Percentiles rank a stretch among this genome's conserved stretches.
Conservation (phyloP, 2,797 vertebrate genomes). For the Spinus pinus region DNA sequence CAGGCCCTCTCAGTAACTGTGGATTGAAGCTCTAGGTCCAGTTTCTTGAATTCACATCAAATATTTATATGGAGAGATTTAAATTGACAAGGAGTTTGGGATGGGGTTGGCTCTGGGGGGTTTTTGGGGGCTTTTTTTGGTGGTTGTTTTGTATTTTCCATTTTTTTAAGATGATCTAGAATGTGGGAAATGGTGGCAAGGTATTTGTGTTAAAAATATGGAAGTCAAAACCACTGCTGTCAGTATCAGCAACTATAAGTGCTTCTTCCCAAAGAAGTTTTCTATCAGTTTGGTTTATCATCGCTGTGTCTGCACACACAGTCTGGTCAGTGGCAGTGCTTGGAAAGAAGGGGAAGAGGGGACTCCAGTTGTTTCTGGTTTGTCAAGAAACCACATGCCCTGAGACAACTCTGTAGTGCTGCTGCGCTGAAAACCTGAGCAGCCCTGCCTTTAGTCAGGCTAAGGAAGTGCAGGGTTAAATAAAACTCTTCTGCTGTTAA, state of each 20-base stretch:
- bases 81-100: neutral
- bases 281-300: neutral
- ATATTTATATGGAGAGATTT: neutral
- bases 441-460: neutral
- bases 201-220: fast-evolving
- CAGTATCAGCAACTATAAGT: fast-evolving
- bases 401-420: neutral
- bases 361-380: neutral
- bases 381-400: neutral
- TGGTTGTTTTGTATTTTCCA: neutral
- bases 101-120: neutral
- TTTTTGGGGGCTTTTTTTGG: too few species aligned
- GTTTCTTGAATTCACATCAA: neutral
- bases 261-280: neutral
- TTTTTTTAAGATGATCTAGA: neutral
- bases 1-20: neutral
- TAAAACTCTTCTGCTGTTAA: neutral
- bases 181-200: neutral
- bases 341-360: fast-evolving
- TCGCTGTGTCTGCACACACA: neutral
- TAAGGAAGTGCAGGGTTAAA: neutral
- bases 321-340: fast-evolving
- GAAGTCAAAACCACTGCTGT: neutral
- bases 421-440: neutral
- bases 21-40: neutral